Evolutionary conservation across 2,888 invertebrate genomes (phyloP).

Genomic region (Lissonota sp.): DNA sequence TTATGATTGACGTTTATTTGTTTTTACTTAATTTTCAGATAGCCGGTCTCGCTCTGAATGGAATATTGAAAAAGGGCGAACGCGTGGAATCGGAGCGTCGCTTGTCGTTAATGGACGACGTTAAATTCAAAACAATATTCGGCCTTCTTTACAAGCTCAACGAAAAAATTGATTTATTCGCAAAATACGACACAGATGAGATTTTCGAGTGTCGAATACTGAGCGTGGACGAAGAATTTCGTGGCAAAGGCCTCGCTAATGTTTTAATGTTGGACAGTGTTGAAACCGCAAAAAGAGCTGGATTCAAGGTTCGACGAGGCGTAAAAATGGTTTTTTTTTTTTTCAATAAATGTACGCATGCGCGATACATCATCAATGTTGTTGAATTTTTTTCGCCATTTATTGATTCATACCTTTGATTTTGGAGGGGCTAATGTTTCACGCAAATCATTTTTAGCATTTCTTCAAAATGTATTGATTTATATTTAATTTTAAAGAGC

Average conservation of each 20-base stretch:
- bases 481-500: too few relatives aligned
- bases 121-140: conserved; percentile 92
- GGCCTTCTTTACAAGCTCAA: conserved; percentile 90
- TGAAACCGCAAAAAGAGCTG: conserved; percentile 87
- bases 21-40: conserved; percentile 85
- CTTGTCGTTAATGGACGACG: conserved; percentile 88
- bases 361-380: not conserved
- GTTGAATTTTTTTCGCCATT: too few relatives aligned
- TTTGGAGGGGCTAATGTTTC: too few relatives aligned
- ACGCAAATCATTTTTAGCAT: too few relatives aligned
- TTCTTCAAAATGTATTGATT: too few relatives aligned
- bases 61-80: conserved; percentile 90
- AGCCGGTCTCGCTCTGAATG: conserved; percentile 91
- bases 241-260: conserved; percentile 91
- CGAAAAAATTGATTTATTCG: conserved; percentile 89
- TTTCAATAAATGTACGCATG: conserved; percentile 14
- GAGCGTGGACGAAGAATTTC: conserved; percentile 89
- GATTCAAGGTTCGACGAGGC: conserved; percentile 87
- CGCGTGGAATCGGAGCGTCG: conserved; percentile 89
- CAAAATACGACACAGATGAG: conserved; percentile 87
- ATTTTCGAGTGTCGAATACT: conserved; percentile 93
- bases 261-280: conserved; percentile 89
- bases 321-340: not conserved
- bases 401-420: too few relatives aligned
- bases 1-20: not conserved